Percentiles rank a stretch among this genome's conserved stretches.
Conservation (phyloP, 2,888 invertebrate genomes). For the Catotricha subobsoleta region DNA sequence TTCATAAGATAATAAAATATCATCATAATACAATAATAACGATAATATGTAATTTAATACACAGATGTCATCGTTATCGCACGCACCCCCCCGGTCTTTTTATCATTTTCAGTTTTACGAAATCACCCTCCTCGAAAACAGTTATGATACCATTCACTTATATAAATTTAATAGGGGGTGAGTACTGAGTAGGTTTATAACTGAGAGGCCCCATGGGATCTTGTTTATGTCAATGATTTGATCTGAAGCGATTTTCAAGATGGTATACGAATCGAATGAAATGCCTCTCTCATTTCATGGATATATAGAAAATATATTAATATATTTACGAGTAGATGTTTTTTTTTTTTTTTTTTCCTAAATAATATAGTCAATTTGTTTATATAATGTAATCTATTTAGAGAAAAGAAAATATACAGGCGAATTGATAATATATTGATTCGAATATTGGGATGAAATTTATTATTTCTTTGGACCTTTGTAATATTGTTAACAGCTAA, state of each 20-base stretch:
- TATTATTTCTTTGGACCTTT: too few species aligned
- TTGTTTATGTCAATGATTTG: conserved; percentile 1
- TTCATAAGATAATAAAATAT: too few species aligned
- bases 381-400: too few species aligned
- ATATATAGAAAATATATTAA: too few species aligned
- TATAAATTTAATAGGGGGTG: background rate
- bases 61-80: conserved; percentile 30
- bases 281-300: background rate
- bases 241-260: conserved; percentile 1
- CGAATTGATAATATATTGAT: too few species aligned
- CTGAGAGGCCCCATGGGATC: background rate
- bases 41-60: conserved; percentile 30
- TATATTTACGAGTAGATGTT: too few species aligned
- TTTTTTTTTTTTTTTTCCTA: too few species aligned
- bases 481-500: too few species aligned
- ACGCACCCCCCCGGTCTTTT: conserved; percentile 12
- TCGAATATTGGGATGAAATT: too few species aligned
- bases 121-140: background rate
- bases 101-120: background rate
- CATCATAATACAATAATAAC: conserved; percentile 13
- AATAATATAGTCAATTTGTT: too few species aligned
- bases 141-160: background rate
- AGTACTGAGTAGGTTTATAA: too few species aligned
- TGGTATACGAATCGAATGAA: background rate
- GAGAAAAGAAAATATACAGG: too few species aligned